Percentiles rank a stretch among this genome's conserved stretches.
Conservation (phyloP, 92 coral and sea anemone species). For the Hydrozoanthus gracilis region DNA sequence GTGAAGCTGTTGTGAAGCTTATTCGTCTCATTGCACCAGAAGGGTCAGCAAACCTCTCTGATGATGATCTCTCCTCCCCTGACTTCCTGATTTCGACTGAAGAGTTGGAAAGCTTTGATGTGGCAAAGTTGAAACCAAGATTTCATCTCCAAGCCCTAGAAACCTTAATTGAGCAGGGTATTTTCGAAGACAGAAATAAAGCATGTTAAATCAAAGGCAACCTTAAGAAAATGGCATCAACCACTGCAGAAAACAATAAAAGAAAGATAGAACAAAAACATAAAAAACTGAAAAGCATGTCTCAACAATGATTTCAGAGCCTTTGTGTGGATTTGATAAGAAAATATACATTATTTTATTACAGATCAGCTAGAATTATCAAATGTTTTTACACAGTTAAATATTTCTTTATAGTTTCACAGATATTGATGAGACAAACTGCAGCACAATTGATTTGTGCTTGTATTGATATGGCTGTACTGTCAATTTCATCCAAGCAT, state of each 20-base stretch:
- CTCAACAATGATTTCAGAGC: constrained; percentile 31
- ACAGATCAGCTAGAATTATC: background rate
- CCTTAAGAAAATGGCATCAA: background rate
- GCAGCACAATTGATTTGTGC: background rate
- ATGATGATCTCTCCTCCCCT: constrained; percentile 49
- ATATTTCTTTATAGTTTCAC: background rate
- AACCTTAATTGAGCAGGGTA: constrained; percentile 23
- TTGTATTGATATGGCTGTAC: background rate
- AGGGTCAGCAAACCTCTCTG: constrained; percentile 50
- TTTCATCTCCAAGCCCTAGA: constrained; percentile 43
- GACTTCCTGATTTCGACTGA: constrained; percentile 39
- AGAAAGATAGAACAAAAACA: constrained; percentile 11
- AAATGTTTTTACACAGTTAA: background rate
- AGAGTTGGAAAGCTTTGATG: constrained; percentile 49
- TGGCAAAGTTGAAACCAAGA: constrained; percentile 36
- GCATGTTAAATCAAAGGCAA: constrained; percentile 32
- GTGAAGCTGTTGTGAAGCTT: constrained; percentile 44
- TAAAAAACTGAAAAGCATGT: background rate
- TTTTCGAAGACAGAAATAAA: constrained; percentile 15
- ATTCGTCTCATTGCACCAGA: constrained; percentile 45
- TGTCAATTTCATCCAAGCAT: background rate
- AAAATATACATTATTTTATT: too few species aligned
- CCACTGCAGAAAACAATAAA: constrained; percentile 30
- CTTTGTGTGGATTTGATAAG: constrained; percentile 30
- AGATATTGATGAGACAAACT: background rate